A percentile compares a stretch with the other conserved stretches of the same genome.
These are phyloP conservation scores for Amiota communis DNA, from an alignment of 2,888 invertebrate genomes.

Conservation along the genomic window DNA sequence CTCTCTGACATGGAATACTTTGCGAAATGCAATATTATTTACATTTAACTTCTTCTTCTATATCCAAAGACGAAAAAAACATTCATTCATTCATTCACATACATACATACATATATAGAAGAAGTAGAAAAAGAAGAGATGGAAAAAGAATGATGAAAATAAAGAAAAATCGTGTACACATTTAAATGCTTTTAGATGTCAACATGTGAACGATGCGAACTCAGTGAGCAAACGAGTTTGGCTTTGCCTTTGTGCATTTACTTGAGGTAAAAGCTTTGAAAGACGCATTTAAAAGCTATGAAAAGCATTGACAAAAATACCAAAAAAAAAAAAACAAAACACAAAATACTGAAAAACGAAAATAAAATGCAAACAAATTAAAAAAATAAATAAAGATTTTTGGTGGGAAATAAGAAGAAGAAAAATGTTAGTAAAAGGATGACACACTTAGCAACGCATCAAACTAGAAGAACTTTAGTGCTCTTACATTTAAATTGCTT, in stretches of 20 bases:
- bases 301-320: not conserved
- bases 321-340: not conserved
- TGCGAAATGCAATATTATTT: constrained; percentile 20
- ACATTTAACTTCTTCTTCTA: constrained; percentile 17
- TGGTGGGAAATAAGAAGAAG: not conserved
- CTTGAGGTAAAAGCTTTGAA: constrained; percentile 22
- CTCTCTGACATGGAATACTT: constrained; percentile 21
- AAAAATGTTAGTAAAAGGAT: not conserved
- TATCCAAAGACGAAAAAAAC: not conserved
- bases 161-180: constrained; percentile 13
- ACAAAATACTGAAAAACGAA: no score
- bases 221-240: constrained; percentile 15
- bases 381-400: no score
- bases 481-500: no score
- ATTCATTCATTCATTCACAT: no score
- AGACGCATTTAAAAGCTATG: not conserved
- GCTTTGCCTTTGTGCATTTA: constrained; percentile 25
- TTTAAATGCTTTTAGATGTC: constrained; percentile 31
- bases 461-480: no score
- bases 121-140: not conserved
- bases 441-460: no score
- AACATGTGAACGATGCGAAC: constrained; percentile 2
- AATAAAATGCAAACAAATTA: not conserved
- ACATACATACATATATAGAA: not conserved
- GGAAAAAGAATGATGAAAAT: not conserved